Evolutionary conservation across 2,888 invertebrate genomes (phyloP), one percentile per base, ranked within the genome.

Genomic region (Conchocele bisecta): DNA sequence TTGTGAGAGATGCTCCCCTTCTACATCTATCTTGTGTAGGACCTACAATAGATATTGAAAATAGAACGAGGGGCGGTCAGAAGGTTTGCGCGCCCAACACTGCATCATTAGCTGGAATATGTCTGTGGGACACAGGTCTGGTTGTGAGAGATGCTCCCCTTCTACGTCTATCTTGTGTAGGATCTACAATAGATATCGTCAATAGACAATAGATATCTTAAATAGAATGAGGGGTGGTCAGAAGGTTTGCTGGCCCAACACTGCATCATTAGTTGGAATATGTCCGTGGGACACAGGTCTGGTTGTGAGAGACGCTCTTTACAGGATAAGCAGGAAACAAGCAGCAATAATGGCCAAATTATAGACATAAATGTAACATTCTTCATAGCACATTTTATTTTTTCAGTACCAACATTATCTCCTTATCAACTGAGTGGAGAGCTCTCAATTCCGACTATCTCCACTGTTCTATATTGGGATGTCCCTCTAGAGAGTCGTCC

Each of bases 191-290:
- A 13, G n/a, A n/a, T n/a, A n/a, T n/a, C n/a, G n/a, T n/a, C n/a
- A n/a, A n/a, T n/a, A n/a, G n/a, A n/a, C n/a, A n/a, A n/a, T n/a
- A n/a, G n/a, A n/a, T n/a, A n/a, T n/a, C n/a, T n/a, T n/a, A n/a
- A n/a, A n/a, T n/a, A n/a, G 91, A 99, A 99, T 0, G 96, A 96
- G 0, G 99, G 99, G 57, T 99, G 92, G 68, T 97, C 96, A 20
- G 94, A 93, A 0, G 98, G 97, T 80, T 95, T 95, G 81, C 95
- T 94, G 46, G 95, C 94, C 98, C 98, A 99, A 90, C 98, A 98
- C 90, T 93, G 90, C 85, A 96, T 92, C 95, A 99, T 95, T 79
- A 98, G 93, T 90, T 96, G 94, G 90, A 98, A 99, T 53, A 98
- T 94, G 28, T 95, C 95, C 0, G 94, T 94, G 0, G 98, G 96